Evolutionary conservation across 2,888 invertebrate species (phyloP).

Genomic region (Andrena flavipes): DNA sequence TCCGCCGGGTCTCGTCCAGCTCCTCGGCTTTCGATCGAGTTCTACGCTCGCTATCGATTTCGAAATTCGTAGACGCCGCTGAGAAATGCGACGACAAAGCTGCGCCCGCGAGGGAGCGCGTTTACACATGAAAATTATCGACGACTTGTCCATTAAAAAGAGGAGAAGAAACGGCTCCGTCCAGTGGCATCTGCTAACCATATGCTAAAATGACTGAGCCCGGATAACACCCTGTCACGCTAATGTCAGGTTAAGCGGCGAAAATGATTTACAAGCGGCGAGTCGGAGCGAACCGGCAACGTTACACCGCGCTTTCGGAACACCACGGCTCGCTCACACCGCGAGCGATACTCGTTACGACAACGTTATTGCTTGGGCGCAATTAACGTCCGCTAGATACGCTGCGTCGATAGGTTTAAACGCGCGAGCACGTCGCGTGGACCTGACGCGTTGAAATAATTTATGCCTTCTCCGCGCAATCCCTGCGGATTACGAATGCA

Average conservation of each 20-base stretch:
- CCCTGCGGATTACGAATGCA: slow-evolving; percentile 15
- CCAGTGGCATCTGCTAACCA: slow-evolving; percentile 74
- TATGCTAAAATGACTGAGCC: slow-evolving; percentile 72
- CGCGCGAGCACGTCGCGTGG: slow-evolving; percentile 52
- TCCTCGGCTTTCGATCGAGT: background rate
- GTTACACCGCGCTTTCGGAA: slow-evolving; percentile 43
- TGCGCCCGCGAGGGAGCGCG: slow-evolving; percentile 4
- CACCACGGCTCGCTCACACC: background rate
- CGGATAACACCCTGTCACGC: slow-evolving; percentile 73
- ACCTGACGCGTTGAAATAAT: slow-evolving; percentile 50
- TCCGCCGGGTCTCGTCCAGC: background rate
- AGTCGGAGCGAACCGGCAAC: slow-evolving; percentile 52
- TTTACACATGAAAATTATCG: slow-evolving; percentile 67
- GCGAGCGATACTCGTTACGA: slow-evolving; percentile 49
- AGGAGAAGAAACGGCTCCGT: slow-evolving; percentile 35
- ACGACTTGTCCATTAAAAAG: slow-evolving; percentile 61
- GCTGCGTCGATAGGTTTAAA: slow-evolving; percentile 57
- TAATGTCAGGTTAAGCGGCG: slow-evolving; percentile 75
- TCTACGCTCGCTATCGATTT: background rate
- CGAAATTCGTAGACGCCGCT: background rate
- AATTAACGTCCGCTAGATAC: slow-evolving; percentile 61
- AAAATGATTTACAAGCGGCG: slow-evolving; percentile 75
- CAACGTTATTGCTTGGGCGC: slow-evolving; percentile 53
- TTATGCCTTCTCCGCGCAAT: slow-evolving; percentile 36
- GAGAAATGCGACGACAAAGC: background rate